These are phyloP conservation scores for Lapara coniferarum DNA, from an alignment of 2,888 invertebrate species.

Conservation along the genomic window DNA sequence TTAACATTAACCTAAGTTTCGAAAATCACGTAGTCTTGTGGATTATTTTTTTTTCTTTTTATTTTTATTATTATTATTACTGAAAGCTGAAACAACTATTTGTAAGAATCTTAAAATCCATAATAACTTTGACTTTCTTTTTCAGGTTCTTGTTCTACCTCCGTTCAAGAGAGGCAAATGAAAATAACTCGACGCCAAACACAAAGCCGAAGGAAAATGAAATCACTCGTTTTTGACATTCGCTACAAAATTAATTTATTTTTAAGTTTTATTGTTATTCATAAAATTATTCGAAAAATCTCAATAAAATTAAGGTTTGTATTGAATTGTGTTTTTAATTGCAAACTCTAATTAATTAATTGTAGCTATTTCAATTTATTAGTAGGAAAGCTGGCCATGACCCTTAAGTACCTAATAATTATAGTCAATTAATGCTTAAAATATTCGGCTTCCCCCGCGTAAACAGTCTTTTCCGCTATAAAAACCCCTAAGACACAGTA, in stretches of 20 bases:
- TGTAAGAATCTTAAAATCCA: not conserved
- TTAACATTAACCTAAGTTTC: no score
- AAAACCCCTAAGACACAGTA: no score
- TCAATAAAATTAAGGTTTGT: constrained; percentile 78
- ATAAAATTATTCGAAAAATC: constrained; percentile 62
- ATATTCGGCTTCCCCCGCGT: constrained; percentile 25
- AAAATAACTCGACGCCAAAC: constrained; percentile 42
- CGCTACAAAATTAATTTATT: constrained; percentile 52
- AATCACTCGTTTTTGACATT: constrained; percentile 70
- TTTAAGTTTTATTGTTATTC: constrained; percentile 51
- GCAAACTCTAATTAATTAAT: constrained; percentile 14
- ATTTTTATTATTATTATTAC: no score
- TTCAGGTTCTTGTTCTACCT: constrained; percentile 64
- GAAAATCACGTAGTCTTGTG: no score
- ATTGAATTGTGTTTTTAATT: constrained; percentile 45
- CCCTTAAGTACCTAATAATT: no score
- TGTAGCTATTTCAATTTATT: no score
- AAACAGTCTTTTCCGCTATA: no score
- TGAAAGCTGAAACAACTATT: no score
- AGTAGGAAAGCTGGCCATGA: no score
- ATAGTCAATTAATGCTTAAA: constrained; percentile 26
- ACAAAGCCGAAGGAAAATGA: constrained; percentile 65
- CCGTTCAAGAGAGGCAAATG: constrained; percentile 55
- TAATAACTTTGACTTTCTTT: constrained; percentile 27
- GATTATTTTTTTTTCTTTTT: no score